A percentile compares a stretch with the other conserved stretches of the same genome.
Conservation (phyloP, 2,888 invertebrate genomes). For the Drosophila demipolita region DNA sequence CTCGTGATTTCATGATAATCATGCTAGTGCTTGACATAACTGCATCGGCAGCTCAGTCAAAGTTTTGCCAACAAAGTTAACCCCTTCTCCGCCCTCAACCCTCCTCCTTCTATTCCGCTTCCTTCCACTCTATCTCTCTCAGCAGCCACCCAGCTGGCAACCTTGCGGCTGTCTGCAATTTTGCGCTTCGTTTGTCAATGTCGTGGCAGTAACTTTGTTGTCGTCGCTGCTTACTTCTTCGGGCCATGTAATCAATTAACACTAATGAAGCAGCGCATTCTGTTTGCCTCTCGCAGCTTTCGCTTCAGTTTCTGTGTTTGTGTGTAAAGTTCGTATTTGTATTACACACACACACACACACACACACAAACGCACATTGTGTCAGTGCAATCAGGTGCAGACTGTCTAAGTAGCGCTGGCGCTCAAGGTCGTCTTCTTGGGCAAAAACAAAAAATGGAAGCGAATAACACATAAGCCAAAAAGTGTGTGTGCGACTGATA, state of each 20-base stretch:
- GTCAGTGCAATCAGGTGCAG: slow-evolving; percentile 55
- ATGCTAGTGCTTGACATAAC: slow-evolving; percentile 48
- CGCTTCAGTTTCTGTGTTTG: slow-evolving; percentile 13
- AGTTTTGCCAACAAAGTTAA: slow-evolving; percentile 38
- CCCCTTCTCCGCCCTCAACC: not conserved
- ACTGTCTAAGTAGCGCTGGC: slow-evolving; percentile 47
- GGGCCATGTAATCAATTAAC: slow-evolving; percentile 81
- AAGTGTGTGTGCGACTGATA: slow-evolving; percentile 47
- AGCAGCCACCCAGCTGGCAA: not conserved
- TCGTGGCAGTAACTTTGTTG: slow-evolving; percentile 55
- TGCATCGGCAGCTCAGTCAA: slow-evolving; percentile 54
- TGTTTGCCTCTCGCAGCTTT: slow-evolving; percentile 29
- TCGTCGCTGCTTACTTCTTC: slow-evolving; percentile 58
- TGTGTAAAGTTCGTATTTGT: slow-evolving; percentile 60
- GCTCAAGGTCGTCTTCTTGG: slow-evolving; percentile 60
- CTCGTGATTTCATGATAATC: slow-evolving; percentile 82
- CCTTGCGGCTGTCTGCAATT: slow-evolving; percentile 58
- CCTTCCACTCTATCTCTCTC: not conserved
- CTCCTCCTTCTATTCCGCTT: not conserved
- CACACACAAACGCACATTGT: slow-evolving; percentile 33
- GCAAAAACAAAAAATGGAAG: not conserved
- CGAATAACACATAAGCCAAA: slow-evolving; percentile 41
- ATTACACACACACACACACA: slow-evolving; percentile 28
- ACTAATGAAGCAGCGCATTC: slow-evolving; percentile 74
- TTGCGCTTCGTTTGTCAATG: slow-evolving; percentile 79